phyloP scores from a whole-genome alignment of 2,113 vertebrate species.

The Catharus minimus region DNA sequence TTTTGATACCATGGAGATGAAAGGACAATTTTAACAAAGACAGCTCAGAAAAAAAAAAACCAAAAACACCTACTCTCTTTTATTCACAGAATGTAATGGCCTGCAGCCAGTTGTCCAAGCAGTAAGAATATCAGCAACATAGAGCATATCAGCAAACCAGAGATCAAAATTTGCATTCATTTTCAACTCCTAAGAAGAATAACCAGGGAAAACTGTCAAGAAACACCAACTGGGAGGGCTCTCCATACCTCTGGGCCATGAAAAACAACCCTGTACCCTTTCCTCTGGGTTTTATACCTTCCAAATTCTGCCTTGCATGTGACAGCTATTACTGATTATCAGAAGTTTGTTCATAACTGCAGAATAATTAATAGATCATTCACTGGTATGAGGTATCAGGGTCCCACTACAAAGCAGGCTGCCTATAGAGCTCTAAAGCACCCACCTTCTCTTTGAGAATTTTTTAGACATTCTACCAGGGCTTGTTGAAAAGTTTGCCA shows the following conservation, averaged over 20 bases:
- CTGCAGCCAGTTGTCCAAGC: not conserved
- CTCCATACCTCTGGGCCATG: not conserved
- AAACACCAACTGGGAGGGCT: not conserved
- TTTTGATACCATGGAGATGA: slow-evolving; percentile 27
- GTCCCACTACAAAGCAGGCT: not conserved
- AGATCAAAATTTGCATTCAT: not conserved
- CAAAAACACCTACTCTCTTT: not conserved
- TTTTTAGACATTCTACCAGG: not conserved
- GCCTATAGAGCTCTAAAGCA: not conserved
- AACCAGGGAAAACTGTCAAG: not conserved
- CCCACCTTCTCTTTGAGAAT: not conserved
- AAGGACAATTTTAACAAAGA: slow-evolving; percentile 12
- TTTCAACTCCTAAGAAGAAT: not conserved
- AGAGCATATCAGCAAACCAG: not conserved
- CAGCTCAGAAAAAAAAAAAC: not conserved
- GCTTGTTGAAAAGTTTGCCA: not conserved
- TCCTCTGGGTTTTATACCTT: not conserved
- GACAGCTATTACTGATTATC: not conserved
- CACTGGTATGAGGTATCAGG: not conserved
- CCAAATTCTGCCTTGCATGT: not conserved
- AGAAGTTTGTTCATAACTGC: not conserved
- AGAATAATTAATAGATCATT: not conserved
- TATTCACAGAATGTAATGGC: not conserved
- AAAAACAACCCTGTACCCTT: not conserved
- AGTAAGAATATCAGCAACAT: not conserved